Evolutionary conservation across 2,113 vertebrate genomes (phyloP).

Genomic region (Pampusana beccarii): DNA sequence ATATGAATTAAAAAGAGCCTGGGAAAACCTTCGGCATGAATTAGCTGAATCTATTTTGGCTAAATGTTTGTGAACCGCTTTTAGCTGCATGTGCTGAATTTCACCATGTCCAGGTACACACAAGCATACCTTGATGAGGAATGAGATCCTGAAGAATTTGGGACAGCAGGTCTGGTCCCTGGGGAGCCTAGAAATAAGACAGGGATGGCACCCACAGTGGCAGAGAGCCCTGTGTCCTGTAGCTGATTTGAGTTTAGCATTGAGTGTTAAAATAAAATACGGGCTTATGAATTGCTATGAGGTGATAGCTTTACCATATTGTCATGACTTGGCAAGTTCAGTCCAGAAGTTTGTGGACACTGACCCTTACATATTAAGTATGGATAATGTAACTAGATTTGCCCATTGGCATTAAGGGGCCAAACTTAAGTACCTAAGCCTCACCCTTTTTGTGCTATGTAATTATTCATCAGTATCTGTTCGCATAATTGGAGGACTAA

Average conservation of each 20-base stretch:
- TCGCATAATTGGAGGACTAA: neutral
- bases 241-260: neutral
- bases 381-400: neutral
- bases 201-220: neutral
- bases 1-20: neutral
- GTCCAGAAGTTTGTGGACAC: neutral
- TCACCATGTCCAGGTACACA: fast-evolving
- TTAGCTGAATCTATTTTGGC: neutral
- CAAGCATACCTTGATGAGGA: neutral
- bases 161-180: neutral
- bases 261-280: neutral
- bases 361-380: neutral
- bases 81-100: neutral
- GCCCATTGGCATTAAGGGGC: neutral
- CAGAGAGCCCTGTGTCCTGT: neutral
- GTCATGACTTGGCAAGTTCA: neutral
- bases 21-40: conserved; percentile 23
- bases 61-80: neutral
- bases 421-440: neutral
- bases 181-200: neutral
- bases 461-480: neutral
- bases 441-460: neutral
- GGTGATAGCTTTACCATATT: neutral
- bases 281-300: neutral
- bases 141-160: neutral